phyloP scores from a whole-genome alignment of 2,888 invertebrate species.

The Dysmachus trigonus region DNA sequence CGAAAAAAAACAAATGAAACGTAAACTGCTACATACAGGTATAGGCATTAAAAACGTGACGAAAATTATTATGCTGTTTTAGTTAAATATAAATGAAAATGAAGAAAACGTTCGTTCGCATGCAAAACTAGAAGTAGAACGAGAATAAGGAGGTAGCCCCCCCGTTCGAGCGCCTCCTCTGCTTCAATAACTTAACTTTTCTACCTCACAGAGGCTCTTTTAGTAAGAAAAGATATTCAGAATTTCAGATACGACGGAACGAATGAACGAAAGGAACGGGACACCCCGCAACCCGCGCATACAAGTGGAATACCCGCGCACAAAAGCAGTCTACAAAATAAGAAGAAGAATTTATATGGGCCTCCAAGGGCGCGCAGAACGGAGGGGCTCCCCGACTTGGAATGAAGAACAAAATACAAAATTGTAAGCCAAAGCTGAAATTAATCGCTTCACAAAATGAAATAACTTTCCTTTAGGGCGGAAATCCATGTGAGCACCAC shows the following conservation, averaged over 20 bases:
- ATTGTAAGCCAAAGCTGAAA: conserved; percentile 40
- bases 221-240: conserved; percentile 8
- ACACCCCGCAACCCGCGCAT: background rate
- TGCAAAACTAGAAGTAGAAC: conserved; percentile 38
- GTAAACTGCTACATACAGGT: background rate
- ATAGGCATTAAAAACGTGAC: conserved; percentile 29
- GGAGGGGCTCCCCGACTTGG: background rate
- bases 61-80: conserved; percentile 27
- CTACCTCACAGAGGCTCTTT: background rate
- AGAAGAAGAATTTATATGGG: background rate
- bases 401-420: background rate
- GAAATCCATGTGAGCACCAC: conserved; percentile 24
- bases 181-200: background rate
- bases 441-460: conserved; percentile 39
- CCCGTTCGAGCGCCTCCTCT: background rate
- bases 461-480: conserved; percentile 38
- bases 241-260: background rate
- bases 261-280: background rate
- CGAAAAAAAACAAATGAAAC: background rate
- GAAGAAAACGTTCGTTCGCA: conserved; percentile 17
- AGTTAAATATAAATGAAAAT: conserved; percentile 33
- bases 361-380: background rate
- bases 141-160: conserved; percentile 16
- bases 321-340: background rate
- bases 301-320: background rate